Evolutionary conservation across 1,140 invertebrate species (phyloP), one percentile per base, ranked within the genome.

Genomic region (Nomia melanderi): DNA sequence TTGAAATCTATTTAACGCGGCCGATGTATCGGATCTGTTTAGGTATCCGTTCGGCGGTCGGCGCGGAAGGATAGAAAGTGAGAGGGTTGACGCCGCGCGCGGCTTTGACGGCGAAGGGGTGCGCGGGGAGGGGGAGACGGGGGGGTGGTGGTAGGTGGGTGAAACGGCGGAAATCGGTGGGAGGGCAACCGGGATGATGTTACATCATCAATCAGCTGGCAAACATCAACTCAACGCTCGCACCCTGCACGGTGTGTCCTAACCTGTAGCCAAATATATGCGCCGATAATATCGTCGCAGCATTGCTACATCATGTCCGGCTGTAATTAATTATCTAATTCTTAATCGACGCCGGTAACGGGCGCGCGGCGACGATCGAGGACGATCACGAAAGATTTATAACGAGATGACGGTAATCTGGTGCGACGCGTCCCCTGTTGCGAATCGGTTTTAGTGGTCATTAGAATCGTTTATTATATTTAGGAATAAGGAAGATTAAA

Each of bases 141-240:
- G 31, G 56, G 62, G 53, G 85, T 64, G 64, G 57, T 44, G 82
- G 72, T 57, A 69, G 71, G 85, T 86, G 82, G 84, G 84, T 82
- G 85, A 84, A 84, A 86, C 84, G 84, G 86, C 79, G 87, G 89
- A 84, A 86, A 84, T 81, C 86, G 81, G 83, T 63, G 77, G 83
- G 76, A 82, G 83, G 64, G 83, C 29, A 54, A 77, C 73, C 78
- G 79, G 86, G 86, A 89, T 88, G 90, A 91, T 88, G 89, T 91
- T 90, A 90, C 89, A 91, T 91, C 91, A 92, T 92, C 90, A 91
- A 92, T 92, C 91, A 91, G 91, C 89, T 89, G 90, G 89, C 87
- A 88, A 90, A 90, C 90, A 90, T 91, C 88, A 89, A 91, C 90
- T 92, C 90, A 91, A 91, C 91, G 88, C 90, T 88, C 88, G 89